These are phyloP conservation scores for Spinus pinus DNA, from an alignment of 2,797 vertebrate genomes.

Conservation along the genomic window DNA sequence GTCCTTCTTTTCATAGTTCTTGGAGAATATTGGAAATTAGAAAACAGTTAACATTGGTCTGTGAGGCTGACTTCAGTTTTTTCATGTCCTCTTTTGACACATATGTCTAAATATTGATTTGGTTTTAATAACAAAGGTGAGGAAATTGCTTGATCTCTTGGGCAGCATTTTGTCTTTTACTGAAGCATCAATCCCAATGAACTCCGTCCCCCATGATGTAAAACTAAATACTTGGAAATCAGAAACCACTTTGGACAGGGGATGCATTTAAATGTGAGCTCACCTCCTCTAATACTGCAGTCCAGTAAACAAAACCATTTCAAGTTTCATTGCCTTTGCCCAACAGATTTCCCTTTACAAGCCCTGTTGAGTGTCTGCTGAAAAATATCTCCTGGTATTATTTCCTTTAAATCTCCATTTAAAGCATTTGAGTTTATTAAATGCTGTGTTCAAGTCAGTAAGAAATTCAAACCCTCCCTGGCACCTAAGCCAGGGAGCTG, in stretches of 20 bases:
- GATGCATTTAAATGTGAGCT: neutral
- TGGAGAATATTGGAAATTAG: neutral
- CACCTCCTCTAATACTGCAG: neutral
- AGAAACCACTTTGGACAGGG: neutral
- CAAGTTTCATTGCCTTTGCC: neutral
- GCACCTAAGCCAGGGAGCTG: constrained; percentile 7
- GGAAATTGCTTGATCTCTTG: neutral
- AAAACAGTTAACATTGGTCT: neutral
- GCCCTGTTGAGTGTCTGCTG: neutral
- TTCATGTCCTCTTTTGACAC: neutral
- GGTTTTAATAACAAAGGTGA: neutral
- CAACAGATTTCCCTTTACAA: neutral
- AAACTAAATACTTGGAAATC: neutral
- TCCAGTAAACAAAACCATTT: constrained; percentile 11
- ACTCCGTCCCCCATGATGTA: neutral
- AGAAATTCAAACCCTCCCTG: neutral
- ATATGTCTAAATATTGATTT: neutral
- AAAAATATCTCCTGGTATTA: neutral
- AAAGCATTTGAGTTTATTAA: neutral
- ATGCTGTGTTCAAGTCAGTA: neutral
- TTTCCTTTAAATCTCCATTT: neutral
- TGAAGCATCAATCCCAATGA: neutral
- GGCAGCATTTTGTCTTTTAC: neutral
- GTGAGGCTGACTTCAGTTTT: neutral
- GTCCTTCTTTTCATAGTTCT: neutral